These are phyloP conservation scores for Pseudocheirus occidentalis DNA, from an alignment of 2,797 vertebrate species.

Conservation along the genomic window DNA sequence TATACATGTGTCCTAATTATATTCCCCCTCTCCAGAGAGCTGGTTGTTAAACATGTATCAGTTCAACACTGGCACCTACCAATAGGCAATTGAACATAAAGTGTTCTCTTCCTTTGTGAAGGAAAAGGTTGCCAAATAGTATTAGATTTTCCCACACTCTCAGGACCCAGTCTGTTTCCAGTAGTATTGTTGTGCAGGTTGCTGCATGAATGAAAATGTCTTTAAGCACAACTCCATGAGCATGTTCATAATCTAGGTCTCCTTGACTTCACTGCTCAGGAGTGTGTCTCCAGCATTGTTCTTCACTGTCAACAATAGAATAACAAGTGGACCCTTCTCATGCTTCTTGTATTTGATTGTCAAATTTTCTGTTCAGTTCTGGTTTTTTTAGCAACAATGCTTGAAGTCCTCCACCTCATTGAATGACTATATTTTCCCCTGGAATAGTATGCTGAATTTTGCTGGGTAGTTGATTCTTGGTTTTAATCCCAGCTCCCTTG, in stretches of 20 bases:
- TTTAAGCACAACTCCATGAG: constrained; percentile 59
- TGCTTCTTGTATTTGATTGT: too few relatives aligned
- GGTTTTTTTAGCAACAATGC: too few relatives aligned
- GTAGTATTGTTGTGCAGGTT: constrained; percentile 62
- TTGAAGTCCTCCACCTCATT: too few relatives aligned
- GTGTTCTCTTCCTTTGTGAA: constrained; percentile 53
- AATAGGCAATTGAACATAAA: not conserved
- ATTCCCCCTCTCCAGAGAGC: not conserved
- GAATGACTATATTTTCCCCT: too few relatives aligned
- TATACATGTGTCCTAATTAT: not conserved
- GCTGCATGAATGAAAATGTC: constrained; percentile 61
- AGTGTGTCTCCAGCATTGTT: constrained; percentile 45
- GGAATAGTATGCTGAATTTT: too few relatives aligned
- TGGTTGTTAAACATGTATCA: not conserved
- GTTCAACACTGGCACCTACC: not conserved
- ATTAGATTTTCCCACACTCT: constrained; percentile 71
- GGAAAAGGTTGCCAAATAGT: constrained; percentile 69
- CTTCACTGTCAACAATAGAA: constrained; percentile 32
- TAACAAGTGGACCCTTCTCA: not conserved
- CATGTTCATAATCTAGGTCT: constrained; percentile 6
- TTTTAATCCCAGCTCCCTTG: too few relatives aligned
- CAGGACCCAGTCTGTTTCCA: constrained; percentile 46
- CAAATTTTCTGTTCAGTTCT: too few relatives aligned
- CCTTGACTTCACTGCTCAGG: constrained; percentile 61
- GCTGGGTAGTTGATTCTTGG: too few relatives aligned